phyloP scores from a whole-genome alignment of 1,140 invertebrate genomes.

The Tetramorium parvispinum region DNA sequence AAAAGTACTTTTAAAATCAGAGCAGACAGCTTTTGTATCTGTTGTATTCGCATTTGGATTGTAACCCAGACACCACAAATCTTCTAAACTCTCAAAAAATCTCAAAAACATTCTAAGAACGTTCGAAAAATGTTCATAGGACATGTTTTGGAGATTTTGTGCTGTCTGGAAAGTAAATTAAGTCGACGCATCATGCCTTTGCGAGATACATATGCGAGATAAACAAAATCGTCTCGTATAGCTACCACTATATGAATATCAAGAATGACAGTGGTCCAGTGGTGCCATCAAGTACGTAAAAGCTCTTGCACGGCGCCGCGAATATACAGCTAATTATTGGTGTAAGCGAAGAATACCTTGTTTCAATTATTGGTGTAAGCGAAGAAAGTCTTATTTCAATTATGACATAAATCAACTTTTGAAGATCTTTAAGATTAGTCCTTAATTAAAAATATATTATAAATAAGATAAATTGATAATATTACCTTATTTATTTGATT shows the following conservation, averaged over 20 bases:
- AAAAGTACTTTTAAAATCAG: not conserved
- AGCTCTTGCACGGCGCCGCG: not conserved
- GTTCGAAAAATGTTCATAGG: too few relatives aligned
- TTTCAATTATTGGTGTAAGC: not conserved
- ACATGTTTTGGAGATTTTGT: too few relatives aligned
- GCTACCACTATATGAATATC: not conserved
- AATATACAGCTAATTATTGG: conserved; percentile 5
- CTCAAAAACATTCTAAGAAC: too few relatives aligned
- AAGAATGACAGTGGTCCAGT: not conserved
- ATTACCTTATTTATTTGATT: not conserved
- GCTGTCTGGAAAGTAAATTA: too few relatives aligned
- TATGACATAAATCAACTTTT: not conserved
- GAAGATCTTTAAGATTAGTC: not conserved
- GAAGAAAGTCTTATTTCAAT: not conserved
- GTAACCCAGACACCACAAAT: too few relatives aligned
- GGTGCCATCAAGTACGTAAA: not conserved
- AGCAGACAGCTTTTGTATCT: not conserved
- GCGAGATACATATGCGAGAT: not conserved
- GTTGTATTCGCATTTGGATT: not conserved
- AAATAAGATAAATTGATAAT: not conserved
- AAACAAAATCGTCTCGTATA: not conserved
- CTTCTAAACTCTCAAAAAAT: too few relatives aligned
- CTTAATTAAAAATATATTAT: not conserved
- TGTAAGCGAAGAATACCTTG: not conserved
- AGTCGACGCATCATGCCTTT: not conserved